phyloP scores from a whole-genome alignment of 2,888 invertebrate genomes.

The Amphipyra berbera region DNA sequence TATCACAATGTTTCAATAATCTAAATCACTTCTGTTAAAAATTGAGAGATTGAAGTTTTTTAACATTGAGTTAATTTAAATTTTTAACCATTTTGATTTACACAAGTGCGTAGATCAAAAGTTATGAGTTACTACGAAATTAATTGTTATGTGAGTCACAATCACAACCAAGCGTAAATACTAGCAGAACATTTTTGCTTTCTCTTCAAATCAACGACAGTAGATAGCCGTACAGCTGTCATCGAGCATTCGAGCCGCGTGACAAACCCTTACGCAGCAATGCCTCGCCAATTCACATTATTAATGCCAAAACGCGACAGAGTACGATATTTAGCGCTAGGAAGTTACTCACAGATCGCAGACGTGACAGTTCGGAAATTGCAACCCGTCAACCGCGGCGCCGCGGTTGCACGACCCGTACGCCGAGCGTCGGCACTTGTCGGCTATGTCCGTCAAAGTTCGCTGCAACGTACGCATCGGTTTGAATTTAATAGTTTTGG shows the following conservation, averaged over 20 bases:
- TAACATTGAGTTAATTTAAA: too few species aligned
- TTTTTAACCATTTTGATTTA: too few species aligned
- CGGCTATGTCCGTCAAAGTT: slow-evolving; percentile 42
- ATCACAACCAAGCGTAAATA: too few species aligned
- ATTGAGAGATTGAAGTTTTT: too few species aligned
- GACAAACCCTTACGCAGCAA: slow-evolving; percentile 27
- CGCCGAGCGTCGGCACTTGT: slow-evolving; percentile 36
- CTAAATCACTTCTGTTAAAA: too few species aligned
- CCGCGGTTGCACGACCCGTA: slow-evolving; percentile 30
- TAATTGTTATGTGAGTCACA: too few species aligned
- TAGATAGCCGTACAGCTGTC: slow-evolving; percentile 20
- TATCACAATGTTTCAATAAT: too few species aligned
- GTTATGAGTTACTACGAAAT: too few species aligned
- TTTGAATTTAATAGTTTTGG: slow-evolving; percentile 27
- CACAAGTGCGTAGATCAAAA: too few species aligned
- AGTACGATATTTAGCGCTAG: slow-evolving; percentile 32
- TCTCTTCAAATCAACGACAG: neutral
- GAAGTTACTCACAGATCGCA: slow-evolving; percentile 29
- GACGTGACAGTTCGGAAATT: slow-evolving; percentile 79
- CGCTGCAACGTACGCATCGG: slow-evolving; percentile 26
- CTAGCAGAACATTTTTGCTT: too few species aligned
- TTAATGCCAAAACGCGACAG: slow-evolving; percentile 37
- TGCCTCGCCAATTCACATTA: slow-evolving; percentile 21
- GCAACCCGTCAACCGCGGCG: slow-evolving; percentile 63
- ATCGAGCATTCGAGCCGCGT: slow-evolving; percentile 15